These are phyloP conservation scores for Nasonovia ribisnigri DNA, from an alignment of 2,888 invertebrate genomes.

Conservation along the genomic window DNA sequence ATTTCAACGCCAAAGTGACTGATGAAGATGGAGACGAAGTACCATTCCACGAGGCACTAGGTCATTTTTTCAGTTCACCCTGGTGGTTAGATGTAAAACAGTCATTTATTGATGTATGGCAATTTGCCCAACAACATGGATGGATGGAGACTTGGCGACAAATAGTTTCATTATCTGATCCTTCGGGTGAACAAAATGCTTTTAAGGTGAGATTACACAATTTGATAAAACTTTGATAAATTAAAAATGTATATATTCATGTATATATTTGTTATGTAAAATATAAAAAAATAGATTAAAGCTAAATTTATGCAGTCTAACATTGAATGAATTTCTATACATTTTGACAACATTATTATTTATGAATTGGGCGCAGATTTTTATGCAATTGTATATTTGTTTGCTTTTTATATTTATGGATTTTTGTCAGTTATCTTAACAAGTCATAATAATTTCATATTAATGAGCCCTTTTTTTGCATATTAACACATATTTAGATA, in stretches of 20 bases:
- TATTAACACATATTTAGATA: no score
- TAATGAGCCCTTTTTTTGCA: not conserved
- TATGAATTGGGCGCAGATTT: not conserved
- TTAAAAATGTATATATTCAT: not conserved
- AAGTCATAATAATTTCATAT: not conserved
- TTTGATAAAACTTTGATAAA: not conserved
- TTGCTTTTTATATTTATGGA: not conserved
- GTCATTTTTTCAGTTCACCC: slow-evolving; percentile 90
- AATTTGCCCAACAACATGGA: slow-evolving; percentile 86
- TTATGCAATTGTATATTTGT: not conserved
- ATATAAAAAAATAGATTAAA: not conserved
- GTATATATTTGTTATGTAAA: not conserved
- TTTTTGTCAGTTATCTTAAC: not conserved
- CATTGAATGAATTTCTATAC: not conserved
- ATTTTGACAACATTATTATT: not conserved
- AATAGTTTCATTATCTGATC: slow-evolving; percentile 87
- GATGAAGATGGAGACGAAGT: slow-evolving; percentile 89
- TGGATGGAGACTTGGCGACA: slow-evolving; percentile 91
- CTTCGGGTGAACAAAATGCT: slow-evolving; percentile 91
- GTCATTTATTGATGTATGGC: slow-evolving; percentile 79
- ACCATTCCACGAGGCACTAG: slow-evolving; percentile 87
- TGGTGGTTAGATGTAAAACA: slow-evolving; percentile 86
- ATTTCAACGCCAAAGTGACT: slow-evolving; percentile 88
- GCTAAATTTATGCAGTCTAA: not conserved
- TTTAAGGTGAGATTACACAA: slow-evolving; percentile 75